phyloP scores from a whole-genome alignment of 2,113 vertebrate genomes.

The Oreocharis arfaki region DNA sequence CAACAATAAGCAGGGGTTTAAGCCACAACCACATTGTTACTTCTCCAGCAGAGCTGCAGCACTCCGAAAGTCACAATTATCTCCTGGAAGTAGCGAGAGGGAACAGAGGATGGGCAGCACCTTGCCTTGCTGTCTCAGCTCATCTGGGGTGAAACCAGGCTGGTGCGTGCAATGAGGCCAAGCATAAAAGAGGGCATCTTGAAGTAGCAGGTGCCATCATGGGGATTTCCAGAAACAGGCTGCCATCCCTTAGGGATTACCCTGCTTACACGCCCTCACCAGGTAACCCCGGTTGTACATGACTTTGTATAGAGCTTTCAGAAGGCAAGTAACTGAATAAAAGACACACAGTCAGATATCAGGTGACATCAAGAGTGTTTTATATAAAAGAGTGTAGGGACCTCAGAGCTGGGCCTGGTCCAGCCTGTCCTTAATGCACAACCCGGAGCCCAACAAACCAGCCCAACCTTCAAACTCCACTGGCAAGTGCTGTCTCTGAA shows the following conservation, averaged over 20 bases:
- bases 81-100: neutral
- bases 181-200: neutral
- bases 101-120: neutral
- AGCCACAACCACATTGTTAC: neutral
- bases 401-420: neutral
- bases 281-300: neutral
- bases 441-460: neutral
- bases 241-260: neutral
- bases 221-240: neutral
- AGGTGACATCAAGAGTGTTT: neutral
- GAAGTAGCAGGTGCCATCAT: neutral
- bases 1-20: neutral
- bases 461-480: neutral
- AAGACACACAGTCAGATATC: neutral
- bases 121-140: neutral
- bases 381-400: neutral
- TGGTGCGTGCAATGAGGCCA: neutral
- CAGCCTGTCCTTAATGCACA: neutral
- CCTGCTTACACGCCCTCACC: neutral
- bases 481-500: neutral
- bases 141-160: neutral
- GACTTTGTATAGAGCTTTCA: neutral
- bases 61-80: neutral
- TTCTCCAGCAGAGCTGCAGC: fast-evolving
- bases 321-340: neutral